Conservation (phyloP, 53 echinoderm and acorn worm species). For the Hippasteria phrygiana region DNA sequence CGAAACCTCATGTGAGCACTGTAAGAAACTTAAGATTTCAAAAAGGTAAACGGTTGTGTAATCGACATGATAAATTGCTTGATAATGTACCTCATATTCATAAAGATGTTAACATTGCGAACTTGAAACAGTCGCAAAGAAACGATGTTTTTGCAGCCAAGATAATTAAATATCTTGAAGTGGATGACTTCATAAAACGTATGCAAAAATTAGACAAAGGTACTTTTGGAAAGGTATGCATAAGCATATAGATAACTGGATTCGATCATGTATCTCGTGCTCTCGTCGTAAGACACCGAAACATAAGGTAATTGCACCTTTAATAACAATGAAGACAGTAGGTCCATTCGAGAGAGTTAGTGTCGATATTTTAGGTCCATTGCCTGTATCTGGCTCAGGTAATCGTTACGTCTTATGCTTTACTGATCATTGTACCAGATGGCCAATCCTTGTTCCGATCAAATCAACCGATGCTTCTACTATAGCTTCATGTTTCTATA, state of each 20-base stretch:
- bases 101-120: neutral
- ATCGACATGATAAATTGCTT: neutral
- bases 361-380: slow-evolving; percentile 39
- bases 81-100: slow-evolving; percentile 21
- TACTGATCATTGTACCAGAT: slow-evolving; percentile 51
- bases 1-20: neutral
- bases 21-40: slow-evolving; percentile 12
- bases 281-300: too few relatives aligned
- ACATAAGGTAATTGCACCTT: too few relatives aligned
- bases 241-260: too few relatives aligned
- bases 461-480: slow-evolving; percentile 31
- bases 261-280: too few relatives aligned
- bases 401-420: slow-evolving; percentile 34
- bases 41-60: slow-evolving; percentile 7
- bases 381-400: slow-evolving; percentile 25
- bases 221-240: too few relatives aligned
- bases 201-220: too few relatives aligned
- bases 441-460: slow-evolving; percentile 48
- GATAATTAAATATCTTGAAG: slow-evolving; percentile 19
- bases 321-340: too few relatives aligned
- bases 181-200: too few relatives aligned
- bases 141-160: slow-evolving; percentile 1
- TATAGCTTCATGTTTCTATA: slow-evolving; percentile 26
- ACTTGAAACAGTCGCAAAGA: neutral
- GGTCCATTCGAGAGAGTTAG: too few relatives aligned